Evolutionary conservation across 2,888 invertebrate genomes (phyloP).

Genomic region (Halictus quadricinctus): DNA sequence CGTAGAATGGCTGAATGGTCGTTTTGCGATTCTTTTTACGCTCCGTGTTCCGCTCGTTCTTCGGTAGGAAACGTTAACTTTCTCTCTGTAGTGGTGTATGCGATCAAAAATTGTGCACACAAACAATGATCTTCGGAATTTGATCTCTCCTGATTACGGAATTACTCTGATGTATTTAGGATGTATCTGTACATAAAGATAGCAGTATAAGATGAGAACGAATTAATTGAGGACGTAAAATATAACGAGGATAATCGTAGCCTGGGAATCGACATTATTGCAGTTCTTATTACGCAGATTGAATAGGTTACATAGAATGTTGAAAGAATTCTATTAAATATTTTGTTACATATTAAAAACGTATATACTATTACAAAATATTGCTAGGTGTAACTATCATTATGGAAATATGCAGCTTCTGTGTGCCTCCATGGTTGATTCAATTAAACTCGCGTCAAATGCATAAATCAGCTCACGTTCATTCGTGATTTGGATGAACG

Average conservation of each 20-base stretch:
- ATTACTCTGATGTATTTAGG: neutral
- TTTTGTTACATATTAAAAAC: too few species aligned
- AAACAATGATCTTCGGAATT: neutral
- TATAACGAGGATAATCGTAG: neutral
- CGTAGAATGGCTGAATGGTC: neutral
- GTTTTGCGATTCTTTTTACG: neutral
- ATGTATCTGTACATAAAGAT: neutral
- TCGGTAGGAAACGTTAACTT: neutral
- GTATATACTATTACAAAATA: too few species aligned
- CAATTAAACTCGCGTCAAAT: slow-evolving; percentile 48
- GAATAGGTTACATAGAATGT: neutral
- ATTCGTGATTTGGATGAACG: slow-evolving; percentile 10
- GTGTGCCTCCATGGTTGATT: slow-evolving; percentile 16
- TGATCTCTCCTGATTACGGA: neutral
- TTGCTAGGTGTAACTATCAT: too few species aligned
- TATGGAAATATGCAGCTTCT: neutral
- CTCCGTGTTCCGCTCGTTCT: neutral
- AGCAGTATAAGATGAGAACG: neutral
- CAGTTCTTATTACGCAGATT: neutral
- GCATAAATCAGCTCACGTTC: slow-evolving; percentile 21
- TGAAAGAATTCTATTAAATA: too few species aligned
- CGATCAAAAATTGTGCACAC: neutral
- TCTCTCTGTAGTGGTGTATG: neutral
- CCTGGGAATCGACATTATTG: neutral
- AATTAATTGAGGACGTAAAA: neutral